Evolutionary conservation across 2,113 vertebrate genomes (phyloP).

Genomic region (Proterorhinus semilunaris): DNA sequence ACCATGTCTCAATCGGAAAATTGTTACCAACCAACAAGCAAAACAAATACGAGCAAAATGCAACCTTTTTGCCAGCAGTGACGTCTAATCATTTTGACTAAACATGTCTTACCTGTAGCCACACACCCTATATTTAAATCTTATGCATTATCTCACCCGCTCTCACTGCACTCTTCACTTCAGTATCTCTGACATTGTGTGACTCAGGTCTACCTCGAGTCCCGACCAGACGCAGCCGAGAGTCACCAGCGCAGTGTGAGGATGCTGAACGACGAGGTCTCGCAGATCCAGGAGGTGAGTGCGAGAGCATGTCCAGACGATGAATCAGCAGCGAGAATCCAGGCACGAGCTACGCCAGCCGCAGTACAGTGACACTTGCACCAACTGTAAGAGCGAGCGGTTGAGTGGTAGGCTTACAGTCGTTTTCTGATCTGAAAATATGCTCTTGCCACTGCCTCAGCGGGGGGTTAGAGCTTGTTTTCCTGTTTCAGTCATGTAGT

Average conservation of each 20-base stretch:
- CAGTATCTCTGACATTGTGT: slow-evolving; percentile 8
- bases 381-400: background rate
- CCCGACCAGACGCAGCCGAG: slow-evolving; percentile 54
- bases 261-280: slow-evolving; percentile 85
- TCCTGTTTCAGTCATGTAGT: too few relatives aligned
- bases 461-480: background rate
- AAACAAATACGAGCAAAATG: too few relatives aligned
- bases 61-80: too few relatives aligned
- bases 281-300: slow-evolving; percentile 86
- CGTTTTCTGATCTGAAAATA: background rate
- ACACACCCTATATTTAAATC: background rate
- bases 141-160: background rate
- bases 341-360: background rate
- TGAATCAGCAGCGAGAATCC: slow-evolving; percentile 11
- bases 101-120: background rate
- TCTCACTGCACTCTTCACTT: background rate
- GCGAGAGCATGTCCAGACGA: background rate
- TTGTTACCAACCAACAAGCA: too few relatives aligned
- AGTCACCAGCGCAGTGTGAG: slow-evolving; percentile 72
- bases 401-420: background rate
- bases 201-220: slow-evolving; percentile 77
- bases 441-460: background rate
- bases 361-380: background rate
- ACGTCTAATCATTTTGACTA: too few relatives aligned
- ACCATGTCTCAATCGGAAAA: too few relatives aligned